These are phyloP conservation scores for Callopanchax toddi DNA, from an alignment of 2,113 vertebrate species.

Conservation along the genomic window DNA sequence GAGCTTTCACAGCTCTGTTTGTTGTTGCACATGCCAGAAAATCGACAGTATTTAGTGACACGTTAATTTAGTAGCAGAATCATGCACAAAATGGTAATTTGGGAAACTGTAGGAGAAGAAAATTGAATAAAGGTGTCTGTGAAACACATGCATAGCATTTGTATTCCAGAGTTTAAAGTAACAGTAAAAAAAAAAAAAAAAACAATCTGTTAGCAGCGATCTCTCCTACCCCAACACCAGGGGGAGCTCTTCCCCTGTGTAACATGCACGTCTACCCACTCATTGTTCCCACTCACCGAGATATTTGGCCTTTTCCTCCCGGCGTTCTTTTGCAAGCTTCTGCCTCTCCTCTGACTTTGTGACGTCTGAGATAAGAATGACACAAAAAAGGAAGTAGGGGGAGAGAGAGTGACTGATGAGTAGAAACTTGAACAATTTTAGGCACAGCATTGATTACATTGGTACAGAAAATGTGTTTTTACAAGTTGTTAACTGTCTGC, in stretches of 20 bases:
- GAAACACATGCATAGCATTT: conserved; percentile 22
- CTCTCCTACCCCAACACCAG: conserved; percentile 63
- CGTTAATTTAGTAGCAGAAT: conserved; percentile 1
- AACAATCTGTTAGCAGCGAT: not conserved
- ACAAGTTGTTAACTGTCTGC: not conserved
- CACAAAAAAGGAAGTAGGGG: not conserved
- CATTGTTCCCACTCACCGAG: conserved; percentile 85
- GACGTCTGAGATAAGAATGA: conserved; percentile 75
- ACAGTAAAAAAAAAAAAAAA: not conserved
- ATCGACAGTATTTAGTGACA: too few relatives aligned
- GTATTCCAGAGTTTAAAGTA: conserved; percentile 18
- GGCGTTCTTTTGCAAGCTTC: conserved; percentile 90
- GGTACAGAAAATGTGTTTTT: not conserved
- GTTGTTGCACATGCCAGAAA: not conserved
- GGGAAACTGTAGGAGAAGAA: too few relatives aligned
- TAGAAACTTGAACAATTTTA: not conserved
- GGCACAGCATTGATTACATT: not conserved
- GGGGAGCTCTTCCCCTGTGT: conserved; percentile 51
- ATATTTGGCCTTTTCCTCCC: conserved; percentile 93
- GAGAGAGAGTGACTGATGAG: not conserved
- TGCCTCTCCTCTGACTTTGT: conserved; percentile 91
- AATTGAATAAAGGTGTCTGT: too few relatives aligned
- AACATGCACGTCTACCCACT: not conserved
- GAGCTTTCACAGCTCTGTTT: not conserved
- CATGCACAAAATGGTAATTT: conserved; percentile 32